A percentile compares a stretch with the other conserved stretches of the same genome.
phyloP scores from a whole-genome alignment of 64 coral and sea anemone genomes.

The Orbicella faveolata region DNA sequence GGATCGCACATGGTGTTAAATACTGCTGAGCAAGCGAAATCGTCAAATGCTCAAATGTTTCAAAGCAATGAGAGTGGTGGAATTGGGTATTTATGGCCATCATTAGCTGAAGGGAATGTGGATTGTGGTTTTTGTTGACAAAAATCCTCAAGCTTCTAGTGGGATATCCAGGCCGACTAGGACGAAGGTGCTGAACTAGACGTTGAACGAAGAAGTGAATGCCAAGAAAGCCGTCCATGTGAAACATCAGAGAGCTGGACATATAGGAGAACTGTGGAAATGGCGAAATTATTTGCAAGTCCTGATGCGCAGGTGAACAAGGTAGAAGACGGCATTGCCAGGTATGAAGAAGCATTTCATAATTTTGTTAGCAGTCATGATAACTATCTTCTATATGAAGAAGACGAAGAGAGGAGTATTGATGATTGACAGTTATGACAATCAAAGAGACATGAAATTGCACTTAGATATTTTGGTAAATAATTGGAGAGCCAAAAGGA shows the following conservation, averaged over 20 bases:
- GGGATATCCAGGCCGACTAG: background rate
- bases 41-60: background rate
- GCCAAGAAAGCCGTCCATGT: background rate
- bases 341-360: constrained; percentile 48
- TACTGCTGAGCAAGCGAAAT: too few relatives aligned
- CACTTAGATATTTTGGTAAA: constrained; percentile 41
- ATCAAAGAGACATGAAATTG: constrained; percentile 49
- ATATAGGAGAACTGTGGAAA: constrained; percentile 62
- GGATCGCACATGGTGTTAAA: too few relatives aligned
- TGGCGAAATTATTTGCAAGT: constrained; percentile 24
- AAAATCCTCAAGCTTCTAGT: background rate
- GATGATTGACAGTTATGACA: constrained; percentile 53
- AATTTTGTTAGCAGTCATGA: constrained; percentile 64
- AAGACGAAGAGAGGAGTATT: constrained; percentile 46
- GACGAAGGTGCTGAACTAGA: constrained; percentile 6
- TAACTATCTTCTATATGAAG: constrained; percentile 45
- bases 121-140: background rate
- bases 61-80: constrained; percentile 6
- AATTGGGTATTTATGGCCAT: constrained; percentile 10
- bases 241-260: background rate
- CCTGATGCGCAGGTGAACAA: constrained; percentile 1
- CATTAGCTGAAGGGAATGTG: background rate
- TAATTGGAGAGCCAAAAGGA: constrained; percentile 23
- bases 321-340: constrained; percentile 12
- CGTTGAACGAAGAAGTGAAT: constrained; percentile 33